These are phyloP conservation scores for Syrmaticus mikado DNA, from an alignment of 2,113 vertebrate genomes.

Conservation along the genomic window DNA sequence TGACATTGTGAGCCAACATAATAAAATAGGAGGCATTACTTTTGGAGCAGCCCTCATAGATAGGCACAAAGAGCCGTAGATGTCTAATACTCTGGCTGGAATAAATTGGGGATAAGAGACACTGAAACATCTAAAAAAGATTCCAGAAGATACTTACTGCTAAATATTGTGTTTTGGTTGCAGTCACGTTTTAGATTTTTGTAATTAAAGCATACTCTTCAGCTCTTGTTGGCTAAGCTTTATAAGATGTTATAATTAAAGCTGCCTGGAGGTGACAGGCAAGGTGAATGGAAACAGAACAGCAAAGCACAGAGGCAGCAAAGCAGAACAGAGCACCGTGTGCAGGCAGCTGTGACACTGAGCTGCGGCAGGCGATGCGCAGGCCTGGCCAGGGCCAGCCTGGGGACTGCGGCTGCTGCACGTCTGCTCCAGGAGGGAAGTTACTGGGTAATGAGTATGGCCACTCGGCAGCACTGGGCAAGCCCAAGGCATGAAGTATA, in stretches of 20 bases:
- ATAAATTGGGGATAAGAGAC: not conserved
- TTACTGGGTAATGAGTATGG: not conserved
- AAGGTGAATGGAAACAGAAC: not conserved
- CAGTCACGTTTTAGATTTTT: conserved; percentile 1
- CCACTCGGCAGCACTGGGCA: not conserved
- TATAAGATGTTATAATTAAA: conserved; percentile 7
- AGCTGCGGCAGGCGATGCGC: not conserved
- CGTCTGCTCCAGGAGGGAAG: not conserved
- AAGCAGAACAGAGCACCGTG: not conserved
- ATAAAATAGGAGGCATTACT: too few species aligned
- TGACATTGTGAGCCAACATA: too few species aligned
- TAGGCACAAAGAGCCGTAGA: not conserved
- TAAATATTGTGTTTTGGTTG: not conserved
- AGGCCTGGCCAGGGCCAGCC: not conserved
- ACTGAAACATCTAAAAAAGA: not conserved
- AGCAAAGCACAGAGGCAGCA: not conserved
- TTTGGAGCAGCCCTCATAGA: not conserved
- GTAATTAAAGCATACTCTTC: conserved; percentile 33
- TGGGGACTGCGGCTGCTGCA: not conserved
- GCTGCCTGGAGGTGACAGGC: conserved; percentile 43
- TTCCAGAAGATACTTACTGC: not conserved
- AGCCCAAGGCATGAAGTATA: not conserved
- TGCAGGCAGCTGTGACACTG: not conserved
- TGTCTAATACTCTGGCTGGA: not conserved
- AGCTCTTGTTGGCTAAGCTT: conserved; percentile 18